phyloP scores from a whole-genome alignment of 2,113 vertebrate genomes.

The Lasiurus cinereus region DNA sequence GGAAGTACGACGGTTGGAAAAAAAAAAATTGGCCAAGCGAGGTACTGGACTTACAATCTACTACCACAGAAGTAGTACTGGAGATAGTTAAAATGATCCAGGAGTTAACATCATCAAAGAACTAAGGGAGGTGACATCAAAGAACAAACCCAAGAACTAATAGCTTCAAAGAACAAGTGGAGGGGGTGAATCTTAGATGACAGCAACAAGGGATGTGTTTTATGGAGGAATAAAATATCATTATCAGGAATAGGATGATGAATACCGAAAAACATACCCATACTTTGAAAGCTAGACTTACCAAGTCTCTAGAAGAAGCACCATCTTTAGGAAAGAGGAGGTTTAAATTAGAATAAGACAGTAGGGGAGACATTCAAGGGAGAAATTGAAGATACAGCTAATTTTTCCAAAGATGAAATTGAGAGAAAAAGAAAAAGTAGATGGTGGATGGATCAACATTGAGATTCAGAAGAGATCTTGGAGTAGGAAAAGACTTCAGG shows the following conservation, averaged over 20 bases:
- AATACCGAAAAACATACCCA: neutral
- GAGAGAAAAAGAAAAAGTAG: neutral
- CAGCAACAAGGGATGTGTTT: neutral
- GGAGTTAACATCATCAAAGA: neutral
- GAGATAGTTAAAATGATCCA: neutral
- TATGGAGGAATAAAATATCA: neutral
- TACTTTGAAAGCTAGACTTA: neutral
- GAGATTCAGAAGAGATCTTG: neutral
- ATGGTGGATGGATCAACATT: neutral
- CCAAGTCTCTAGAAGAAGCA: neutral
- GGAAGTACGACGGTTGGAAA: neutral
- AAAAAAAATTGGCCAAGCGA: neutral
- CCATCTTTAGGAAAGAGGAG: neutral
- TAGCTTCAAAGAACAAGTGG: neutral
- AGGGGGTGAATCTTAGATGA: neutral
- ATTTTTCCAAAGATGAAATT: neutral
- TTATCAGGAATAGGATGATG: neutral
- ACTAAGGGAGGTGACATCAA: neutral
- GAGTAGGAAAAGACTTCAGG: neutral
- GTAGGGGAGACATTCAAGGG: neutral
- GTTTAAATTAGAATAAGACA: neutral
- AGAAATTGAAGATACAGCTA: neutral
- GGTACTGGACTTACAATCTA: neutral
- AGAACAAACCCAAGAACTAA: neutral
- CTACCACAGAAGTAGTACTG: neutral